A percentile compares a stretch with the other conserved stretches of the same genome.
phyloP scores from a whole-genome alignment of 2,113 vertebrate genomes.

The Osmerus mordax region DNA sequence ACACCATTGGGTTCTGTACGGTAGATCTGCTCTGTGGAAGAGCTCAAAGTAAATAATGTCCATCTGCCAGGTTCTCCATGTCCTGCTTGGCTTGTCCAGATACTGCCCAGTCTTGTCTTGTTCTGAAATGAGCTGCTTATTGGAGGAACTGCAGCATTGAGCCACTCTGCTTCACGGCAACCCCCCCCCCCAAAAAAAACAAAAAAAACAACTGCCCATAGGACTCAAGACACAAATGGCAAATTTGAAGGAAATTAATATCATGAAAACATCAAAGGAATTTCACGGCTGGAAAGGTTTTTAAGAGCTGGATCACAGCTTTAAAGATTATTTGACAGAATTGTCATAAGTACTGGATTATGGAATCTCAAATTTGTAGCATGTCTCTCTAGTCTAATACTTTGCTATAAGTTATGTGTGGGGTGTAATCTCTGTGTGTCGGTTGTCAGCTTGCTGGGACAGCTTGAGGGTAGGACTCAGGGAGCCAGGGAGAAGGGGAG shows the following conservation, averaged over 20 bases:
- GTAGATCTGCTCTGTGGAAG: constrained; percentile 24
- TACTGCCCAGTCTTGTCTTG: constrained; percentile 23
- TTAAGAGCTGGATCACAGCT: too few species aligned
- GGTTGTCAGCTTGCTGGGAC: not conserved
- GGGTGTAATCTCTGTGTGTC: too few species aligned
- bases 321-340: too few species aligned
- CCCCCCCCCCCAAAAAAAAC: not conserved
- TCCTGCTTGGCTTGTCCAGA: constrained; percentile 24
- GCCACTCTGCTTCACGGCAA: not conserved
- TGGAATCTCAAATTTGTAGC: too few species aligned
- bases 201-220: not conserved
- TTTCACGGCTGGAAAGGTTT: too few species aligned
- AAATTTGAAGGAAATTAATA: too few species aligned
- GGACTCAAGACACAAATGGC: not conserved
- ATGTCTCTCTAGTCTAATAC: too few species aligned
- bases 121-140: constrained; percentile 27
- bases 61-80: constrained; percentile 26
- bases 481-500: not conserved
- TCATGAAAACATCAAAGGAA: too few species aligned
- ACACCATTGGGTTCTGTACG: constrained; percentile 21
- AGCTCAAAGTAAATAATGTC: constrained; percentile 31
- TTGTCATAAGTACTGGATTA: too few species aligned
- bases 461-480: not conserved
- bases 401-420: too few species aligned
- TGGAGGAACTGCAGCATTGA: constrained; percentile 32